phyloP scores from a whole-genome alignment of 1,140 invertebrate genomes.

The Drosophila malerkotliana region DNA sequence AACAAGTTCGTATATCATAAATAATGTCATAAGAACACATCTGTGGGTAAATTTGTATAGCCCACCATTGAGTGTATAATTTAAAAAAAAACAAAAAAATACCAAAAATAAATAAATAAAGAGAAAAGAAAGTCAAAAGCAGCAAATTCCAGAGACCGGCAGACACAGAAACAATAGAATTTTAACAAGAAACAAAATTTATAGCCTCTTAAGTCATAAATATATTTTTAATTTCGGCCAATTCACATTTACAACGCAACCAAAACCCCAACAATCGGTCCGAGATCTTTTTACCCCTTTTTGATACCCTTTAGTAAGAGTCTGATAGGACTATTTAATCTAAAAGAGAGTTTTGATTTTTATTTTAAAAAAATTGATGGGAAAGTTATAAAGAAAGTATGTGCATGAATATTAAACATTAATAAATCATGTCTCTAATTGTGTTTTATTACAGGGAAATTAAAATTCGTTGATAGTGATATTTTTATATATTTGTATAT shows the following conservation, averaged over 20 bases:
- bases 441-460: not conserved
- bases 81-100: conserved; percentile 25
- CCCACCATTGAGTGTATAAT: conserved; percentile 46
- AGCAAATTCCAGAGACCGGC: conserved; percentile 13
- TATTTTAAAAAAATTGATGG: not conserved
- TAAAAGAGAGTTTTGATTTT: not conserved
- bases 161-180: conserved; percentile 69
- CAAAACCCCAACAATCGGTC: conserved; percentile 37
- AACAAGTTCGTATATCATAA: conserved; percentile 37
- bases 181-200: conserved; percentile 83
- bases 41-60: conserved; percentile 46
- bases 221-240: conserved; percentile 81
- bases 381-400: not conserved
- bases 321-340: not conserved
- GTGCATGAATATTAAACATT: not conserved
- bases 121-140: conserved; percentile 35
- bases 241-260: conserved; percentile 74
- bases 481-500: not conserved
- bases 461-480: not conserved
- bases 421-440: not conserved
- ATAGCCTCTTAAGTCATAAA: conserved; percentile 82
- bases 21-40: conserved; percentile 44
- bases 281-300: conserved; percentile 35
- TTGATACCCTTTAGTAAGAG: conserved; percentile 15
- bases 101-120: conserved; percentile 50